These are phyloP conservation scores for Drosophila fulvimacula DNA, from an alignment of 2,888 invertebrate species.

Conservation along the genomic window DNA sequence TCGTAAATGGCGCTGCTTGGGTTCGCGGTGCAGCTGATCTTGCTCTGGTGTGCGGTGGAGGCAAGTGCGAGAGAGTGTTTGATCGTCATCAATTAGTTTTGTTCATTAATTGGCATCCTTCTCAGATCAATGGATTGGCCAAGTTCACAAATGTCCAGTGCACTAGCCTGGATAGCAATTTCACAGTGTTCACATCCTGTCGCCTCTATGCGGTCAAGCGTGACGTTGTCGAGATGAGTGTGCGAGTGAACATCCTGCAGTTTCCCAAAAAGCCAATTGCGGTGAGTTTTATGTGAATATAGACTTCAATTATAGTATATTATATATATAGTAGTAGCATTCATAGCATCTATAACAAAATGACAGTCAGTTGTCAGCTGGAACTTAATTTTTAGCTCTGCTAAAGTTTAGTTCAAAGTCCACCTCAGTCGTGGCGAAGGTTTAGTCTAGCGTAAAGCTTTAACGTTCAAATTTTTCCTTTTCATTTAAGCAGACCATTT, in stretches of 20 bases:
- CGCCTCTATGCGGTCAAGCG: slow-evolving; percentile 70
- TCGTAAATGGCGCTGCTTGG: slow-evolving; percentile 29
- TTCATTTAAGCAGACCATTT: too few species aligned
- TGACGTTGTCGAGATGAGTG: slow-evolving; percentile 68
- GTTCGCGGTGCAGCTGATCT: slow-evolving; percentile 27
- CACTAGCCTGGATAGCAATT: slow-evolving; percentile 49
- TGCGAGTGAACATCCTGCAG: slow-evolving; percentile 43
- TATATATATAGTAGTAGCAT: neutral
- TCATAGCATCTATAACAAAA: neutral
- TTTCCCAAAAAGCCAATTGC: slow-evolving; percentile 52
- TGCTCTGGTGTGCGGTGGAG: slow-evolving; percentile 46
- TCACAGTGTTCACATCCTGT: slow-evolving; percentile 53
- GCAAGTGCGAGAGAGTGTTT: slow-evolving; percentile 39
- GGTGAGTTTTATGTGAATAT: slow-evolving; percentile 54
- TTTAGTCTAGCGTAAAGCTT: neutral
- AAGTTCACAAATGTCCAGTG: slow-evolving; percentile 75
- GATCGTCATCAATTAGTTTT: neutral
- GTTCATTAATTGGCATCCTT: neutral
- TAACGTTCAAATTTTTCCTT: neutral
- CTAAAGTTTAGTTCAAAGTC: neutral
- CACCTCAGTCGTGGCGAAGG: neutral
- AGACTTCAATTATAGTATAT: too few species aligned
- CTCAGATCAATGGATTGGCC: slow-evolving; percentile 57
- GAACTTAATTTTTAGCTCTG: too few species aligned
- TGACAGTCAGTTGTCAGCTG: neutral